These are phyloP conservation scores for Bufo gargarizans DNA, from an alignment of 2,113 vertebrate genomes.

Conservation along the genomic window DNA sequence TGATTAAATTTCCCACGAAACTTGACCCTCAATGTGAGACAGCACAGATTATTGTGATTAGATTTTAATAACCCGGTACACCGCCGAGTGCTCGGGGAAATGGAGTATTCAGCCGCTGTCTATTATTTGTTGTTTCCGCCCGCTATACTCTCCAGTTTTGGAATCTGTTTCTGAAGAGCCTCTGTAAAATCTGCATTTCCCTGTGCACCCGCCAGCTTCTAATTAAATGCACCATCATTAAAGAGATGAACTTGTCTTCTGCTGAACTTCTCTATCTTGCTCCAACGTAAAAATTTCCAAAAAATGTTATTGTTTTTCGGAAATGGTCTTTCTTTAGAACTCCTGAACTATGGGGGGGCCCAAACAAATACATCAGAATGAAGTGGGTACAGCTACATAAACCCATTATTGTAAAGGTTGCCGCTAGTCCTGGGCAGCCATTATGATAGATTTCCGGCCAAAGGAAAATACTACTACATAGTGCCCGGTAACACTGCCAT, in stretches of 20 bases:
- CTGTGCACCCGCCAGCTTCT: not conserved
- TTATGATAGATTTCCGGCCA: too few relatives aligned
- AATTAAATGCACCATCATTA: not conserved
- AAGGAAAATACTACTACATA: too few relatives aligned
- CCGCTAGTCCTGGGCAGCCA: too few relatives aligned
- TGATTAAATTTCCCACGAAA: slow-evolving; percentile 42
- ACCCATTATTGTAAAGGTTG: too few relatives aligned
- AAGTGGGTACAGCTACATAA: too few relatives aligned
- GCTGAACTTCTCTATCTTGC: not conserved
- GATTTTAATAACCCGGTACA: slow-evolving; percentile 16
- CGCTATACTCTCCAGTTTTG: slow-evolving; percentile 20
- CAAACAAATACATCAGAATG: too few relatives aligned
- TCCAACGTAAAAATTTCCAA: not conserved
- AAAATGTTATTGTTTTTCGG: too few relatives aligned
- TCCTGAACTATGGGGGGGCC: too few relatives aligned
- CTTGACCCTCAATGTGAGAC: slow-evolving; percentile 1
- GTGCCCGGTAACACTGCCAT: too few relatives aligned
- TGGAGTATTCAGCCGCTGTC: slow-evolving; percentile 17
- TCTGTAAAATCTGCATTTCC: not conserved
- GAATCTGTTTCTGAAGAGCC: not conserved
- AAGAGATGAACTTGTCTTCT: not conserved
- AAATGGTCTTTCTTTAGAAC: too few relatives aligned
- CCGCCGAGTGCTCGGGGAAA: slow-evolving; percentile 20
- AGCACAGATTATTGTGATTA: slow-evolving; percentile 27
- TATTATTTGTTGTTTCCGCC: slow-evolving; percentile 14